Conservation (phyloP, 1,140 invertebrate genomes). For the Centruroides sculpturatus region DNA sequence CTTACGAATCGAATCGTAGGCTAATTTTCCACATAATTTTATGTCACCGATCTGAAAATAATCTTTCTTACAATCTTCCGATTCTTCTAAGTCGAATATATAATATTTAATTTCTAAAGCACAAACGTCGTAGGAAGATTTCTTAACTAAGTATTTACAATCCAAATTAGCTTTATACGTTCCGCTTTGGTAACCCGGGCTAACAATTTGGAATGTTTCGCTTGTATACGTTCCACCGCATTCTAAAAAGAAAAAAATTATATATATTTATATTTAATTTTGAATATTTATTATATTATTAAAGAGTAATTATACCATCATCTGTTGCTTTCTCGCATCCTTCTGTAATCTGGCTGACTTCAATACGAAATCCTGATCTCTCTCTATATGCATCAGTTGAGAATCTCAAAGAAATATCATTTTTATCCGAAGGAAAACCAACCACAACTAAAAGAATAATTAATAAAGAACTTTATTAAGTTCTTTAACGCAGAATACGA, state of each 20-base stretch:
- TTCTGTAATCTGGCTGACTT: conserved; percentile 14
- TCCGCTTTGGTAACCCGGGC: conserved; percentile 14
- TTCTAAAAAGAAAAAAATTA: too few species aligned
- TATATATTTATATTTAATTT: too few species aligned
- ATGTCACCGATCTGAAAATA: conserved; percentile 16
- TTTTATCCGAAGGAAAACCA: conserved; percentile 14
- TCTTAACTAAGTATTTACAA: conserved; percentile 17
- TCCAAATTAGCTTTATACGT: conserved; percentile 15
- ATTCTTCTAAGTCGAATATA: conserved; percentile 20
- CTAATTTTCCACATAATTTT: conserved; percentile 19
- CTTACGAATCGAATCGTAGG: conserved; percentile 19
- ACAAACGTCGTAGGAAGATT: conserved; percentile 16
- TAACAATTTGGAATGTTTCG: conserved; percentile 15
- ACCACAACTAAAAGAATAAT: conserved; percentile 6
- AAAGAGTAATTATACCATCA: neutral
- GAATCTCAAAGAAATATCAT: conserved; percentile 14
- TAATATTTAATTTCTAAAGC: conserved; percentile 20
- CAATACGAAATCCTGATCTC: conserved; percentile 16
- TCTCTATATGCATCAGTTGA: conserved; percentile 15
- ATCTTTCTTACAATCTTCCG: conserved; percentile 18
- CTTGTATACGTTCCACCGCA: conserved; percentile 7
- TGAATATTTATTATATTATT: too few species aligned
- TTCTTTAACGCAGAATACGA: neutral
- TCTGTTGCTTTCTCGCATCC: conserved; percentile 1
- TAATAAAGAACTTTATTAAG: neutral